Base-by-base conservation (phyloP, 2,797 vertebrate species). In the Tokudaia muenninki region DNA sequence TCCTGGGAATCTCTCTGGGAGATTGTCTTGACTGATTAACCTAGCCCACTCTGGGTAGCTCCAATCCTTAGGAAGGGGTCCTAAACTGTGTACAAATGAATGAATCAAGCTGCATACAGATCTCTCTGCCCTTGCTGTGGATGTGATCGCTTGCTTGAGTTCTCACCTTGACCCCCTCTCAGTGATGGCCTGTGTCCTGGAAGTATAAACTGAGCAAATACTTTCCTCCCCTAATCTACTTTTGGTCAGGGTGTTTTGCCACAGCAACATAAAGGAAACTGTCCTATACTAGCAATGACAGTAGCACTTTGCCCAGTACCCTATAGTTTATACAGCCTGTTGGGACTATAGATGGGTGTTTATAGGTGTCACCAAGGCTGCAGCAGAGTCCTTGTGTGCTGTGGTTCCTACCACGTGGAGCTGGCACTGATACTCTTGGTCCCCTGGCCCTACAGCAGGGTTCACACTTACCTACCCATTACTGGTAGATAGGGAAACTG, bases 361-460 rank as follows among this genome's bases (percentile, higher is more conserved):
- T 1, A 1, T n/a, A 80, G 22, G 47, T 37, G 31, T 67, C 47
- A 29, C 34, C 61, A 55, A 55, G 47, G 34, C 75, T 3, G 1
- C 21, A 22, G n/a, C 9, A 8, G 22, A 1, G 1, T 67, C 65
- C 4, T 0, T 63, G 41, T 52, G 24, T 75, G 44, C 10, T 11
- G 0, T 4, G 0, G 7, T 29, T 59, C 4, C 37, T 59, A 61
- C 82, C 52, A 1, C 0, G 0, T 0, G 12, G n/a, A 59, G 78
- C 77, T 5, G 0, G 3, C 0, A 6, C 59, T 2, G 1, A 55
- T 0, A 0, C 1, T 5, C 41, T 0, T 0, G 9, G 0, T 59
- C 44, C 6, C 0, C 7, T 2, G 16, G 29, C 8, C 52, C 87
- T 82, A 34, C 3, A 0, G 5, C 63, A 12, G 44, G 31, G 19